Percentiles rank a stretch among this genome's conserved stretches.
Conservation (phyloP, 1,140 invertebrate species). For the Mercenaria mercenaria region DNA sequence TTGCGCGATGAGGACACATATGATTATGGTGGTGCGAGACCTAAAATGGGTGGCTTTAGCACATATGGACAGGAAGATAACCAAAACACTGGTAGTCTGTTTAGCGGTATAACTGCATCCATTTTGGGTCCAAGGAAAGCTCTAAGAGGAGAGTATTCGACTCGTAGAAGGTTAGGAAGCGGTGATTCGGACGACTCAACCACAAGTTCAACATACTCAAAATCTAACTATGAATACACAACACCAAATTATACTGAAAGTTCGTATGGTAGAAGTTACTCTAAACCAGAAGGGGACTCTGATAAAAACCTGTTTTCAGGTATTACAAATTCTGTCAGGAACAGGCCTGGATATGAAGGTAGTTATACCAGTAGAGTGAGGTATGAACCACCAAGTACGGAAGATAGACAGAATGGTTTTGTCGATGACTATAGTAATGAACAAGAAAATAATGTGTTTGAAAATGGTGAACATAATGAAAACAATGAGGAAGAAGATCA, state of each 20-base stretch:
- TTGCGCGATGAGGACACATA: not conserved
- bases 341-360: conserved; percentile 11
- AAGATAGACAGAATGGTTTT: not conserved
- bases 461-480: conserved; percentile 18
- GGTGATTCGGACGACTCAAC: conserved; percentile 1
- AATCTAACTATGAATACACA: not conserved
- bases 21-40: conserved; percentile 68
- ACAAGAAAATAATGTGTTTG: not conserved
- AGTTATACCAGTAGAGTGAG: not conserved
- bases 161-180: not conserved
- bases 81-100: not conserved
- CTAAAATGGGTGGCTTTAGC: conserved; percentile 48
- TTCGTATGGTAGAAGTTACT: not conserved
- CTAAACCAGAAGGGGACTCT: not conserved
- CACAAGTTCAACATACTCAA: not conserved
- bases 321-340: not conserved
- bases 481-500: conserved; percentile 36
- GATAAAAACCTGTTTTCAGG: conserved; percentile 15
- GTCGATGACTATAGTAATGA: not conserved
- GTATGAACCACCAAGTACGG: not conserved
- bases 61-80: not conserved
- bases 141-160: not conserved
- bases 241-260: not conserved
- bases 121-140: not conserved
- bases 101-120: conserved; percentile 29